These are phyloP conservation scores for Hipparchia semele DNA, from an alignment of 2,888 invertebrate genomes.

Conservation along the genomic window DNA sequence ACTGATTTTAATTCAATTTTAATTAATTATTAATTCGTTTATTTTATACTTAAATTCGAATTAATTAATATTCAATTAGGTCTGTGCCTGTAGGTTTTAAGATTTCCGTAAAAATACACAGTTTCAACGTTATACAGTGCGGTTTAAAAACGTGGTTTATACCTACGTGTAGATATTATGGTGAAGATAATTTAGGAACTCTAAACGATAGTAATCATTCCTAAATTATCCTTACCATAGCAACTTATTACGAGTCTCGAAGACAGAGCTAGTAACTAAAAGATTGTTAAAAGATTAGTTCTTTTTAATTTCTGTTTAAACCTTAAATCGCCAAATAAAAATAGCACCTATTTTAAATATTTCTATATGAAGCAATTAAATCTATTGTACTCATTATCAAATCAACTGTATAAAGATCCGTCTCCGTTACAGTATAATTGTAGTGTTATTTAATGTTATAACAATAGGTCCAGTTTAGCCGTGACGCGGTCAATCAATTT, in stretches of 20 bases:
- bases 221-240: too few relatives aligned
- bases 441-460: constrained; percentile 6
- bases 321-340: background rate
- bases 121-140: too few relatives aligned
- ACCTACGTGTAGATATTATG: too few relatives aligned
- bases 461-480: background rate
- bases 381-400: background rate
- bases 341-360: background rate
- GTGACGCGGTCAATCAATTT: constrained; percentile 27
- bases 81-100: too few relatives aligned
- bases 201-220: too few relatives aligned
- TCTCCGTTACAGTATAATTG: background rate
- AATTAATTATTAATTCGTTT: too few relatives aligned
- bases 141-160: too few relatives aligned
- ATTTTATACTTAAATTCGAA: too few relatives aligned
- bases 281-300: background rate
- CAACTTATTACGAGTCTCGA: background rate
- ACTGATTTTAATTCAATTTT: too few relatives aligned
- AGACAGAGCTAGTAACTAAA: background rate
- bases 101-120: too few relatives aligned
- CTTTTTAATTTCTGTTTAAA: background rate
- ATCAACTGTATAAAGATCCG: constrained; percentile 4
- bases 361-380: constrained; percentile 4
- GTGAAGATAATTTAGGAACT: too few relatives aligned
- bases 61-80: too few relatives aligned